phyloP scores from a whole-genome alignment of 2,888 invertebrate species.

The Deilephila porcellus region DNA sequence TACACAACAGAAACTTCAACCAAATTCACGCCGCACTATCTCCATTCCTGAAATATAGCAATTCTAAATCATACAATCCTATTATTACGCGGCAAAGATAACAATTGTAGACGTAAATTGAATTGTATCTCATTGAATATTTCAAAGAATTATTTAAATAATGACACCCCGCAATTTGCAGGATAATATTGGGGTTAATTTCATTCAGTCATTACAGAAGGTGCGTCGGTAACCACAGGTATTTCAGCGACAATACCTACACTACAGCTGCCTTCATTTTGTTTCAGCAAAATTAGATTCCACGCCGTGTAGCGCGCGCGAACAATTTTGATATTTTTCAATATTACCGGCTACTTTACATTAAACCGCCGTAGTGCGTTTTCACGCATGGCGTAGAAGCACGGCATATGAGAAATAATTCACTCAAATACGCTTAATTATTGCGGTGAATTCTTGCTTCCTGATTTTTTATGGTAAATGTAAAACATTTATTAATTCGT shows the following conservation, averaged over 20 bases:
- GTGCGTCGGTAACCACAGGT: conserved; percentile 36
- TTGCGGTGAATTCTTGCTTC: neutral
- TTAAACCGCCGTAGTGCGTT: conserved; percentile 14
- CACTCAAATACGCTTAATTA: neutral
- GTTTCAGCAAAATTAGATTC: conserved; percentile 44
- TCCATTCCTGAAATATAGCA: neutral
- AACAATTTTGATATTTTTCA: conserved; percentile 39
- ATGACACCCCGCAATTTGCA: conserved; percentile 25
- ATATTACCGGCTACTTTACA: neutral
- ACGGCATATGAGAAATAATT: conserved; percentile 13
- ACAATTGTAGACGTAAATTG: neutral
- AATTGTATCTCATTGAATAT: conserved; percentile 1
- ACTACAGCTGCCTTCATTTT: conserved; percentile 36
- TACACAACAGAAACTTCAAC: no score
- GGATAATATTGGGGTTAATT: conserved; percentile 37
- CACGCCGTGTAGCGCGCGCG: conserved; percentile 31
- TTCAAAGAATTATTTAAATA: conserved; percentile 17
- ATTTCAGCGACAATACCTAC: conserved; percentile 31
- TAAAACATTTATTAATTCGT: neutral
- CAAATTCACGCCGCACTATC: neutral
- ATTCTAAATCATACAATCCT: neutral
- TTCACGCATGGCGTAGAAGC: conserved; percentile 24
- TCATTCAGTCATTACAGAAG: conserved; percentile 40
- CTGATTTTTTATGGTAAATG: neutral
- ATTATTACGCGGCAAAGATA: conserved; percentile 1